Evolutionary conservation across 1,140 invertebrate genomes (phyloP), one percentile per base, ranked within the genome.

Genomic region (Dolichoris vasculosae): DNA sequence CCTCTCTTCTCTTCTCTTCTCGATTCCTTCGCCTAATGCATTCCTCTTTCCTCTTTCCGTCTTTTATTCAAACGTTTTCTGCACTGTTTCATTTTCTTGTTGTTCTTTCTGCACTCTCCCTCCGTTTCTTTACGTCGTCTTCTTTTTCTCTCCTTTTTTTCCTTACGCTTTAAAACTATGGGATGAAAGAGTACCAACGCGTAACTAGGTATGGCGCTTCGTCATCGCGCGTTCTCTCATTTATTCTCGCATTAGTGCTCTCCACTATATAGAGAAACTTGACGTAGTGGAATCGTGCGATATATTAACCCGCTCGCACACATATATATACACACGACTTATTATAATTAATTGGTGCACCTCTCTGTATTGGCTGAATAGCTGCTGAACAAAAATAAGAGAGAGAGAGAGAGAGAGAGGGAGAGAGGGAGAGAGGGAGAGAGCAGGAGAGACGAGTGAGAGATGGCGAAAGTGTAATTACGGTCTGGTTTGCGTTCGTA

Each of bases 181-280:
- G n/a, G 7, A 38, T 73, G 71, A 85, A 82, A 82, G 55, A 77
- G 7, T 83, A 87, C 81, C 86, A 88, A 86, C 86, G 77, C 86
- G 86, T 87, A 88, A 85, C 88, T 77, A 85, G 82, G 78, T 78
- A 86, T 86, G 85, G 82, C 76, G 87, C 88, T 88, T 90, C 88
- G 89, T 90, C 89, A 90, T 90, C 84, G 80, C 64, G 55, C 55
- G 79, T 55, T 73, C 80, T 86, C 86, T 88, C 88, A 89, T 89
- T 90, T 89, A 90, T 88, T 86, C 84, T 88, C 85, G 79, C 86
- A 71, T 83, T 86, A 86, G 76, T 69, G 86, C 77, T 85, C 59
- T 55, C 48, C 69, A 76, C 51, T 51, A 23, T 30, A 35, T 4
- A 43, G 38, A n/a, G 15, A 67, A 80, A 32, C 15, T 30, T 76